Evolutionary conservation across 92 coral and sea anemone species (phyloP).

Genomic region (Siderastrea siderea): DNA sequence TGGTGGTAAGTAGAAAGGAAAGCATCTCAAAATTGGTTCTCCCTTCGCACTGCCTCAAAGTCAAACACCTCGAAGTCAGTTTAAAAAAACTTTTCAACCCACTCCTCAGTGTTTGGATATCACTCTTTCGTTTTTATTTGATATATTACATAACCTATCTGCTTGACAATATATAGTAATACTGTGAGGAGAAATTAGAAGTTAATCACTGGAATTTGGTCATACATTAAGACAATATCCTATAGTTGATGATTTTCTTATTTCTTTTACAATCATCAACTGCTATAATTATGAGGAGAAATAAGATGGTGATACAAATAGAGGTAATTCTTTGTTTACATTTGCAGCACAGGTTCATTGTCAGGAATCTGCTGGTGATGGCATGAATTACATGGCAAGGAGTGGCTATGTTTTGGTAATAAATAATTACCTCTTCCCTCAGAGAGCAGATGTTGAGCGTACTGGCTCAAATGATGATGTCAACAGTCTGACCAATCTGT

Average conservation of each 20-base stretch:
- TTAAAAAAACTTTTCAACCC: too few relatives aligned
- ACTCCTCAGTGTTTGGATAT: too few relatives aligned
- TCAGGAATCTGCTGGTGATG: constrained; percentile 71
- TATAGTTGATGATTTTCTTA: neutral
- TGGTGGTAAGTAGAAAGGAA: neutral
- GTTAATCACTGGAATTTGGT: too few relatives aligned
- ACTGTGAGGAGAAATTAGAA: too few relatives aligned
- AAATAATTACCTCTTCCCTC: constrained; percentile 75
- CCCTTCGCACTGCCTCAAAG: too few relatives aligned
- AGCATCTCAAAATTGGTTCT: too few relatives aligned
- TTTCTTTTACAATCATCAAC: neutral
- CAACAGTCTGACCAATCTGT: constrained; percentile 53
- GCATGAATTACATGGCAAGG: constrained; percentile 47
- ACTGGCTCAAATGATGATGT: constrained; percentile 85
- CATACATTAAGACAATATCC: neutral
- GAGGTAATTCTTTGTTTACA: neutral
- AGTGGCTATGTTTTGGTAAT: constrained; percentile 86
- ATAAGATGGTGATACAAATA: neutral
- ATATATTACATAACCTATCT: too few relatives aligned
- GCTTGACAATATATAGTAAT: too few relatives aligned
- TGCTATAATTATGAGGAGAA: neutral
- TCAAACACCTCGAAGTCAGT: too few relatives aligned
- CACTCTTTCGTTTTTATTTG: too few relatives aligned
- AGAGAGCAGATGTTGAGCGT: constrained; percentile 63
- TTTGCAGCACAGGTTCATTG: constrained; percentile 57